Evolutionary conservation across 2,113 vertebrate genomes (phyloP), one percentile per base, ranked within the genome.

Genomic region (Rhinopomastus cyanomelas): DNA sequence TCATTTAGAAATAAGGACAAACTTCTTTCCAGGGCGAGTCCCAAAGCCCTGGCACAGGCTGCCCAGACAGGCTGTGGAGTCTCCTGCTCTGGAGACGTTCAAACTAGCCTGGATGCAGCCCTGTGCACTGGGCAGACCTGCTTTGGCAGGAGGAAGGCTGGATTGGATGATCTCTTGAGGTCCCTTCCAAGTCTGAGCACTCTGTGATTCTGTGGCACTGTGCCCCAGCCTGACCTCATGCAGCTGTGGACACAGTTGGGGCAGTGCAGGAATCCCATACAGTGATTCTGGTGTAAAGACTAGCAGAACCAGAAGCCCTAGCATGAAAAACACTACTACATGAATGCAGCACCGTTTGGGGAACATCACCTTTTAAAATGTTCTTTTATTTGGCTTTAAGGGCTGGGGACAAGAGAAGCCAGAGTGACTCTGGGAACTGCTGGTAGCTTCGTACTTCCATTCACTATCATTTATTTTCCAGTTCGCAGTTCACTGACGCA

Each of bases 381-480:
- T 87, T 72, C 15, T 89, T 52, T 42, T 25, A 64, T 14, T 37
- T 2, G 34, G 18, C 25, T 77, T 74, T 18, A 42, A 69, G 73
- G 62, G 34, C 32, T 44, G 44, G 34, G 71, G 65, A 17, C 16
- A 81, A 79, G 34, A 76, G 67, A 72, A 75, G 53, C 29, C 49
- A 67, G 30, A 0, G 2, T 19, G 48, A 62, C 79, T 56, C 64
- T 85, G 59, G 71, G 39, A 73, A 89, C 22, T 17, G 29, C 55
- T 26, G 51, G 30, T 42, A 48, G 44, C 75, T 77, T 85, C 79
- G 23, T 51, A 59, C 85, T 93, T 83, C 60, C 78, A 88, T 57
- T 90, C 77, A 32, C 55, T 53, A 16, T 62, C 68, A 62, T 15
- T 30, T 29, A 52, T 62, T 79, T 82, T 80, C 59, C 85, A 74